Percentiles rank a stretch among this genome's conserved stretches.
phyloP scores from a whole-genome alignment of 1,140 invertebrate species.

The Danaus melanippus region DNA sequence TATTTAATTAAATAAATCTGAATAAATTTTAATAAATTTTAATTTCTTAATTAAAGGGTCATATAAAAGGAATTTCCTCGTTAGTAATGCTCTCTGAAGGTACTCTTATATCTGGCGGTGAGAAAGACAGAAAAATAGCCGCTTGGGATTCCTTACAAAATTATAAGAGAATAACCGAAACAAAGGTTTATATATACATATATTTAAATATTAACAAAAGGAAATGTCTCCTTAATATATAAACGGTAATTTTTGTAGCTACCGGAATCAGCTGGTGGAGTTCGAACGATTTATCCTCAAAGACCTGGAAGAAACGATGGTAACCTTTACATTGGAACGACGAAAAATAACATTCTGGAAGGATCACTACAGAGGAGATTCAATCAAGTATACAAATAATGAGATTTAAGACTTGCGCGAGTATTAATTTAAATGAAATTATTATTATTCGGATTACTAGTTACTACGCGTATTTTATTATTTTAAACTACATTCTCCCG shows the following conservation, averaged over 20 bases:
- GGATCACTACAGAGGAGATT: constrained; percentile 92
- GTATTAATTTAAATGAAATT: too few species aligned
- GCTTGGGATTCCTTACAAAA: constrained; percentile 94
- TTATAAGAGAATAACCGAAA: constrained; percentile 91
- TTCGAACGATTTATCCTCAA: constrained; percentile 90
- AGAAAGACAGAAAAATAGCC: constrained; percentile 90
- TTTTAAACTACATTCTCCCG: too few species aligned
- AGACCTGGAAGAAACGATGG: constrained; percentile 88
- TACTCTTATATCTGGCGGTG: constrained; percentile 90
- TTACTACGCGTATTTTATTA: too few species aligned
- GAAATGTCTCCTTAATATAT: too few species aligned
- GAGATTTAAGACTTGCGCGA: too few species aligned
- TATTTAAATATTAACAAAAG: too few species aligned
- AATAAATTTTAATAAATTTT: too few species aligned
- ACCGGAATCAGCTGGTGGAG: constrained; percentile 86
- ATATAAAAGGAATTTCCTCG: constrained; percentile 88
- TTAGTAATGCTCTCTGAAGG: constrained; percentile 91
- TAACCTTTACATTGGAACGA: constrained; percentile 94
- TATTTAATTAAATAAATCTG: too few species aligned
- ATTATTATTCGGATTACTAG: too few species aligned
- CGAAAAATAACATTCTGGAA: constrained; percentile 92
- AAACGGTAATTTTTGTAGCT: constrained; percentile 71
- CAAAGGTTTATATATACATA: constrained; percentile 80
- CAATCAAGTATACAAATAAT: constrained; percentile 90
- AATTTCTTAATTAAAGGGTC: too few species aligned